phyloP scores from a whole-genome alignment of 2,113 vertebrate genomes.

The Dendropsophus ebraccatus region DNA sequence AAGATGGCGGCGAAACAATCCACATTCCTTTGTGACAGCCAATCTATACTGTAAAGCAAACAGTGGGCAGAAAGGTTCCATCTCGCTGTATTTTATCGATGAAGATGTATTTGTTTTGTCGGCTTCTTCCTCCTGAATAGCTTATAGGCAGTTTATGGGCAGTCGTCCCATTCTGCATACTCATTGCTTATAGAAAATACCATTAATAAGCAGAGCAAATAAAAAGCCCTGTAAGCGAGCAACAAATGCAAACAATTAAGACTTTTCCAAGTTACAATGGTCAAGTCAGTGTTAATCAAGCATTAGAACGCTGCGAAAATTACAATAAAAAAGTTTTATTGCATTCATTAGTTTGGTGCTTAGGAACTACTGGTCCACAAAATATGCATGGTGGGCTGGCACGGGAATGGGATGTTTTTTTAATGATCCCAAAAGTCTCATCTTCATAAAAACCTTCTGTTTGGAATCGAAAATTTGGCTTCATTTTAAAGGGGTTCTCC shows the following conservation, averaged over 20 bases:
- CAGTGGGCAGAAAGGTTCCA: background rate
- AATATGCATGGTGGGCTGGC: constrained; percentile 12
- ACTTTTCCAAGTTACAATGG: background rate
- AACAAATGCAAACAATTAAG: constrained; percentile 29
- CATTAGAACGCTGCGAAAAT: constrained; percentile 12
- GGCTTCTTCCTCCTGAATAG: background rate
- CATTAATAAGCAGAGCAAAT: constrained; percentile 24
- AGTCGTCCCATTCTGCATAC: background rate
- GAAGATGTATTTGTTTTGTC: background rate
- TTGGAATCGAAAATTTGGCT: background rate
- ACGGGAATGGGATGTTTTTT: background rate
- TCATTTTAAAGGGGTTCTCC: background rate
- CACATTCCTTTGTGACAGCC: background rate
- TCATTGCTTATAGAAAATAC: background rate
- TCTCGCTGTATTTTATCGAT: background rate
- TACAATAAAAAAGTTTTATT: constrained; percentile 29
- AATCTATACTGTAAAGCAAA: background rate
- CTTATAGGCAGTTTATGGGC: background rate
- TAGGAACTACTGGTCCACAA: background rate
- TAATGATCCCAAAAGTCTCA: background rate
- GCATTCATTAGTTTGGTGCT: constrained; percentile 41
- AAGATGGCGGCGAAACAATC: background rate
- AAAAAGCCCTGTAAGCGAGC: constrained; percentile 9
- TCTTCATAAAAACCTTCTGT: background rate
- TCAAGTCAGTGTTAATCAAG: constrained; percentile 31